These are phyloP conservation scores for Corythornis vintsioides DNA, from an alignment of 2,113 vertebrate species.

Conservation along the genomic window DNA sequence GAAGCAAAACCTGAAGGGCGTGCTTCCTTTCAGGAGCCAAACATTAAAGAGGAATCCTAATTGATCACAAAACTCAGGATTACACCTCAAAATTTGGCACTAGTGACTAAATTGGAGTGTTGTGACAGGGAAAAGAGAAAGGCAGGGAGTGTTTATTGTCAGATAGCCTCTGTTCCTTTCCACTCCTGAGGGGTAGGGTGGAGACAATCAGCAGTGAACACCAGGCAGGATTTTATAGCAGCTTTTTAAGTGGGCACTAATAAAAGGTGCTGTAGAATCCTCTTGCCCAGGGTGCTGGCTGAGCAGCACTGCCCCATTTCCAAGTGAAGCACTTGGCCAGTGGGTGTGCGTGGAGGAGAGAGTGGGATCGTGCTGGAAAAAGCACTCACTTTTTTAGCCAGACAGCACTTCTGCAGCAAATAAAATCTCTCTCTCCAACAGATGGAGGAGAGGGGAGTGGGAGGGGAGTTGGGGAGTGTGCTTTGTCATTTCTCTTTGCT, in stretches of 20 bases:
- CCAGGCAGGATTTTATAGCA: neutral
- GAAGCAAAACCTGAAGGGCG: neutral
- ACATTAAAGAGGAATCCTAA: neutral
- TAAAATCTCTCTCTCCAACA: constrained; percentile 43
- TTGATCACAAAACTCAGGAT: neutral
- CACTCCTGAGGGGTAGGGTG: neutral
- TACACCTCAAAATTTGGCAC: neutral
- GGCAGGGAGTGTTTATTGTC: neutral
- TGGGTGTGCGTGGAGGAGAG: constrained; percentile 67
- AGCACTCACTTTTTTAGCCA: constrained; percentile 67
- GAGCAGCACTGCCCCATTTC: constrained; percentile 31
- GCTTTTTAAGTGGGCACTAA: constrained; percentile 10
- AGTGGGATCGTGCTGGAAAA: constrained; percentile 49
- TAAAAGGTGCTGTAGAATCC: neutral
- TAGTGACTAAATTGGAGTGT: neutral
- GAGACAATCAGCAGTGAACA: neutral
- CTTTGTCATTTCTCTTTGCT: constrained; percentile 27
- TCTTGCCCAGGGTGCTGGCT: neutral
- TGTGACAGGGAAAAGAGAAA: neutral
- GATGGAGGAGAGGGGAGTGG: constrained; percentile 64
- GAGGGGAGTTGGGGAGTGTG: constrained; percentile 56
- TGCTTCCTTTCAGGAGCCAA: neutral
- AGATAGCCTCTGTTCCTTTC: neutral
- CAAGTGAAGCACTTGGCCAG: constrained; percentile 48
- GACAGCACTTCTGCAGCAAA: constrained; percentile 56